Evolutionary conservation across 1,140 invertebrate genomes (phyloP), one percentile per base, ranked within the genome.

Genomic region (Tachypleus tridentatus): DNA sequence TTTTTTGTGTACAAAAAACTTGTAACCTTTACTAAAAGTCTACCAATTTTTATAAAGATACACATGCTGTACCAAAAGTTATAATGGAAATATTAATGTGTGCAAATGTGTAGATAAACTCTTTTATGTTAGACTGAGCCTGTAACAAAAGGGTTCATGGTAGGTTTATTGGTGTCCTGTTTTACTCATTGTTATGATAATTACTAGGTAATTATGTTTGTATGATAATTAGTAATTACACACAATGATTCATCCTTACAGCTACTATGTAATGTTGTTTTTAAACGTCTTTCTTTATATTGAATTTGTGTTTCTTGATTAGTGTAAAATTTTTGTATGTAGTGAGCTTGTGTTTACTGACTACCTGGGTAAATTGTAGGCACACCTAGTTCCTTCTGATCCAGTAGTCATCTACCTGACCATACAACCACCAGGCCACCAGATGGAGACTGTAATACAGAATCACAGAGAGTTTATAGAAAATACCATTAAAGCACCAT

Each of bases 351-450:
- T 29, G 29, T 29, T 29, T 29, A 29, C 29, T 29, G 29, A 29
- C 29, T 29, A 29, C 29, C 29, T 29, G 29, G 29, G 29, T 29
- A 29, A 29, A 29, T 29, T 29, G 29, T 29, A 29, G 78, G 94
- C 91, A 3, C 86, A 91, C 73, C 79, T 99, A 9, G 86, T 95
- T 29, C 93, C 95, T 1, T 88, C 91, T 7, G 94, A 99, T 79
- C 84, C 87, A 64, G 91, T 98, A 48, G 82, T 83, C 52, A 87
- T 95, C 53, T 95, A 86, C 75, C 77, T 83, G 50, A 81, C 29
- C 62, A 70, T 6, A 58, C 64, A 57, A 53, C 84, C 87, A 66
- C 62, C 74, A 0, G 79, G 80, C 59, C 81, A 80, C 61, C 82
- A 85, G 61, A 77, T 95, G 47, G 75, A 80, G 11, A 82, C 83